Conservation (phyloP, 2,888 invertebrate species). For the Zelleria hepariella region DNA sequence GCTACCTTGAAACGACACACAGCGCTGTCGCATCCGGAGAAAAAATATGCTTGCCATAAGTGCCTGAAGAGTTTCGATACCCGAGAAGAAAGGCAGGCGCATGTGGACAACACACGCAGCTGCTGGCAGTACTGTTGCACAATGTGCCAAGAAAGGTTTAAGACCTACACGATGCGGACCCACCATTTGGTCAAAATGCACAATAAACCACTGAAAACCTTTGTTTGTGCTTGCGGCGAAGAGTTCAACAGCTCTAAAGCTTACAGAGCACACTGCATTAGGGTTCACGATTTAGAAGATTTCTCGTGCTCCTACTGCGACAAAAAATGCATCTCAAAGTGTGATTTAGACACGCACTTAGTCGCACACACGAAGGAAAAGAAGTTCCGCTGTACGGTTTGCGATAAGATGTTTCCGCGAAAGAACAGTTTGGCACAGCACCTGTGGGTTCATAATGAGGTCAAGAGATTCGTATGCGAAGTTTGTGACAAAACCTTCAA, state of each 20-base stretch:
- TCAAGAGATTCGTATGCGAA: neutral
- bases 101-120: slow-evolving; percentile 1
- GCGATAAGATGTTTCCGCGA: neutral
- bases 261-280: slow-evolving; percentile 7
- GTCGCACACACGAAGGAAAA: neutral
- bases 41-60: slow-evolving; percentile 13
- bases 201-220: neutral
- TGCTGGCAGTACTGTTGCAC: slow-evolving; percentile 6
- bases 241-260: neutral
- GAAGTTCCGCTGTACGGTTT: neutral
- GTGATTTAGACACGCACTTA: neutral
- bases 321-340: neutral
- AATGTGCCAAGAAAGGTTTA: slow-evolving; percentile 7
- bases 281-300: slow-evolving; percentile 3
- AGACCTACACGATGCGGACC: neutral
- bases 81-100: neutral
- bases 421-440: neutral
- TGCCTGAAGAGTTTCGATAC: slow-evolving; percentile 9
- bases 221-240: slow-evolving; percentile 5
- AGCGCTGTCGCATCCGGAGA: slow-evolving; percentile 4
- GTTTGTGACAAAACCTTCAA: neutral
- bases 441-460: neutral
- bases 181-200: slow-evolving; percentile 8
- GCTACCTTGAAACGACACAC: slow-evolving; percentile 22
- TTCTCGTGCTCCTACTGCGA: neutral